Percentiles rank a stretch among this genome's conserved stretches.
Evolutionary conservation across 2,888 invertebrate genomes (phyloP).

Genomic region (Phania funesta): DNA sequence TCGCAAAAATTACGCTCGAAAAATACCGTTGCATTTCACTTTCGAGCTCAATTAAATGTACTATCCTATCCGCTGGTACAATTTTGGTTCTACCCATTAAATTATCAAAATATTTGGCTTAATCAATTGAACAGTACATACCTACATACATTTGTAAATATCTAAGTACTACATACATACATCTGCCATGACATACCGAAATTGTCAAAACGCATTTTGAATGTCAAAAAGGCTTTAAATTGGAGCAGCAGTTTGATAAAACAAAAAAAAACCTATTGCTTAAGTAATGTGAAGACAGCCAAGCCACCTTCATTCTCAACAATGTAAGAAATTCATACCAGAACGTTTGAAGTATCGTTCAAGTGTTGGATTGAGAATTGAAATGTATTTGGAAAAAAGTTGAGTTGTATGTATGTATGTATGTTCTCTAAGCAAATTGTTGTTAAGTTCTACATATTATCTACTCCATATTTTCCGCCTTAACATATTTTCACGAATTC

Average conservation of each 20-base stretch:
- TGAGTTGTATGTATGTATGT: conserved; percentile 11
- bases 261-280: conserved; percentile 16
- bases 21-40: no score
- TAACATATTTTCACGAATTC: conserved; percentile 69
- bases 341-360: conserved; percentile 35
- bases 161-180: neutral
- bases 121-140: neutral
- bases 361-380: conserved; percentile 46
- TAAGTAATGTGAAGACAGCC: conserved; percentile 20
- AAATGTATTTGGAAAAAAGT: conserved; percentile 32
- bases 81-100: no score
- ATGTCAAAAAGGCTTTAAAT: conserved; percentile 40
- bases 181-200: neutral
- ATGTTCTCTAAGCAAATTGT: conserved; percentile 43
- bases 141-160: neutral
- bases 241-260: conserved; percentile 8
- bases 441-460: conserved; percentile 23
- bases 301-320: conserved; percentile 42
- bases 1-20: no score
- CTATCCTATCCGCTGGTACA: no score
- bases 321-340: conserved; percentile 48
- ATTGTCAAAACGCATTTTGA: conserved; percentile 42
- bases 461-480: conserved; percentile 36
- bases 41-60: no score
- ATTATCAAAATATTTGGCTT: no score